Conservation (phyloP, 2,113 vertebrate species). For the Etheostoma spectabile region DNA sequence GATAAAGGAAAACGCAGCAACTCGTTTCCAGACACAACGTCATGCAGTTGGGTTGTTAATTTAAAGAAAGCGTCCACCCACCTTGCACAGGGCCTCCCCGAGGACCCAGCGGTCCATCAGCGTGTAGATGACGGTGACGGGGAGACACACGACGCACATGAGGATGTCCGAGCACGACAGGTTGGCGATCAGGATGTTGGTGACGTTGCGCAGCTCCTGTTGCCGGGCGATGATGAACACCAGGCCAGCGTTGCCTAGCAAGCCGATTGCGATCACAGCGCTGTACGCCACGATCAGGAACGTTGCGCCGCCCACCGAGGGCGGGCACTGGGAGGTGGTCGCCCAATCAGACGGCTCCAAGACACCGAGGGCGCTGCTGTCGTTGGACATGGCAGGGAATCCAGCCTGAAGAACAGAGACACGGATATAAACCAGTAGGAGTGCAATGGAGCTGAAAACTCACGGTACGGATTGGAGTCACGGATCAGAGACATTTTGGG, state of each 20-base stretch:
- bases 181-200: conserved; percentile 86
- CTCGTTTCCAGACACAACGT: too few relatives aligned
- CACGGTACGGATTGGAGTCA: too few relatives aligned
- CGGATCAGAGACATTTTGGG: too few relatives aligned
- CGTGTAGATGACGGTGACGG: conserved; percentile 84
- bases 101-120: conserved; percentile 87
- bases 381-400: conserved; percentile 63
- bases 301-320: conserved; percentile 80
- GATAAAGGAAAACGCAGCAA: too few relatives aligned
- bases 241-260: conserved; percentile 83
- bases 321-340: conserved; percentile 65
- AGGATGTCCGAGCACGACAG: conserved; percentile 85
- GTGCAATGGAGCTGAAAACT: too few relatives aligned
- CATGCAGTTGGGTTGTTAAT: too few relatives aligned
- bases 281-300: conserved; percentile 85
- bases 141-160: conserved; percentile 85
- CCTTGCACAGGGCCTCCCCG: conserved; percentile 83
- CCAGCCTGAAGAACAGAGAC: too few relatives aligned
- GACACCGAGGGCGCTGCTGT: conserved; percentile 57
- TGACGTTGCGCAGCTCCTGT: conserved; percentile 83
- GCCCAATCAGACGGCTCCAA: conserved; percentile 67
- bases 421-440: too few relatives aligned
- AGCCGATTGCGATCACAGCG: conserved; percentile 79
- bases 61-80: neutral
- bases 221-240: conserved; percentile 84